These are phyloP conservation scores for Darevskia mixta DNA, from an alignment of 2,797 vertebrate genomes.

Conservation along the genomic window DNA sequence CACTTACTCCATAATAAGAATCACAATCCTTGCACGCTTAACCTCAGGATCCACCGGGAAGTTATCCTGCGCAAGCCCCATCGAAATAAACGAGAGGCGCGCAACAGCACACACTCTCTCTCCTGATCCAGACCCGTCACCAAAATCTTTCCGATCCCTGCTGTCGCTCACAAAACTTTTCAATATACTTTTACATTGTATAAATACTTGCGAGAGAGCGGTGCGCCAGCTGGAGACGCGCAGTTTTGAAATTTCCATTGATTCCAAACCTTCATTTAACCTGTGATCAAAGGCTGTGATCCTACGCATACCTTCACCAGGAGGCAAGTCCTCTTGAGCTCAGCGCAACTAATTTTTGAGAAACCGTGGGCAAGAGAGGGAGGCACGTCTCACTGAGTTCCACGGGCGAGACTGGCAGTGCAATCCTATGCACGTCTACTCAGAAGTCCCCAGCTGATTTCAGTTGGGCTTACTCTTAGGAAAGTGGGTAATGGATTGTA, in stretches of 20 bases:
- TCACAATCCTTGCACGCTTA: not conserved
- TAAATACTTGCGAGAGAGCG: not conserved
- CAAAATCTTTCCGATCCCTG: not conserved
- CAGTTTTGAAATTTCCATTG: not conserved
- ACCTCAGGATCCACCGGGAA: not conserved
- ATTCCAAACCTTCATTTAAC: not conserved
- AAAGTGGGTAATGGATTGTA: no score
- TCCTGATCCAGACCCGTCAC: not conserved
- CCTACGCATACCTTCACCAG: no score
- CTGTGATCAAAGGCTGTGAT: no score
- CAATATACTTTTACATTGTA: not conserved
- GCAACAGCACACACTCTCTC: not conserved
- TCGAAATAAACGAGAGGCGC: not conserved
- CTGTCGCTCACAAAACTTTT: not conserved
- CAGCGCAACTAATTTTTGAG: no score
- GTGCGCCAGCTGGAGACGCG: not conserved
- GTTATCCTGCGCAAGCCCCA: not conserved
- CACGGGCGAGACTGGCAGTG: no score
- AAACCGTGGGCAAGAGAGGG: not conserved
- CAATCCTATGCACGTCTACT: no score
- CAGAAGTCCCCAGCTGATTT: no score
- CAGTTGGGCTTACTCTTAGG: no score
- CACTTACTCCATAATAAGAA: not conserved
- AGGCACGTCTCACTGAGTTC: not conserved
- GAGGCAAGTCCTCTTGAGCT: not conserved